Base-by-base conservation (phyloP, 2,888 invertebrate species). In the Colletes collaris region DNA sequence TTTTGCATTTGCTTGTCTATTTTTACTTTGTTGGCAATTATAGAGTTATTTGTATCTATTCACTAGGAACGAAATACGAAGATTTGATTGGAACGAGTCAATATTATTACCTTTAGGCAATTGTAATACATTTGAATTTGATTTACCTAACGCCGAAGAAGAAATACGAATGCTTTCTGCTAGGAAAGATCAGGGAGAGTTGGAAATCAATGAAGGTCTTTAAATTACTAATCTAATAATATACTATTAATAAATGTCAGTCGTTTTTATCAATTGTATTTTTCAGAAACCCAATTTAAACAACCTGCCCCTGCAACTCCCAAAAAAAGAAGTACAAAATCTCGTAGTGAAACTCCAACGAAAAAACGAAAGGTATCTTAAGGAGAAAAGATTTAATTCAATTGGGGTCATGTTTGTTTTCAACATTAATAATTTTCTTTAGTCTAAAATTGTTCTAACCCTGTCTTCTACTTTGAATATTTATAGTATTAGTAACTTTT, bases 351-450 rank as follows among this genome's bases (percentile, higher is more conserved):
- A 68, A 58, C 13, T 37, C 52, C 76, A 13, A 10, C 13, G 4
- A 77, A 77, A 27, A 62, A 1, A 46, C 58, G 56, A 1, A 77
- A 63, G 37, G 76, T 76, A 52, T 6, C 46, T 67, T n/a, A 1
- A 7, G 10, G 7, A 27, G 8, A 59, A 27, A 44, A 11, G 5
- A 56, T 10, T 13, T 44, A 16, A n/a, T 50, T 50, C n/a, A 52
- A 16, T 16, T 7, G 11, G 16, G 5, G 4, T 6, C 7, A 52
- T 1, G 6, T 16, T 16, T 16, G 4, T 52, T 52, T 7, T 16
- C 5, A 4, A 7, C 6, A 7, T 52, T 52, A 52, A n/a, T 52
- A 2, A n/a, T n/a, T n/a, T 52, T 52, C 50, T 5, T n/a, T 52
- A 52, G 3, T 52, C 4, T n/a, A 59, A 16, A 59, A 16, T 40